Base-by-base conservation (phyloP, 2,888 invertebrate genomes). In the Spodoptera littoralis region DNA sequence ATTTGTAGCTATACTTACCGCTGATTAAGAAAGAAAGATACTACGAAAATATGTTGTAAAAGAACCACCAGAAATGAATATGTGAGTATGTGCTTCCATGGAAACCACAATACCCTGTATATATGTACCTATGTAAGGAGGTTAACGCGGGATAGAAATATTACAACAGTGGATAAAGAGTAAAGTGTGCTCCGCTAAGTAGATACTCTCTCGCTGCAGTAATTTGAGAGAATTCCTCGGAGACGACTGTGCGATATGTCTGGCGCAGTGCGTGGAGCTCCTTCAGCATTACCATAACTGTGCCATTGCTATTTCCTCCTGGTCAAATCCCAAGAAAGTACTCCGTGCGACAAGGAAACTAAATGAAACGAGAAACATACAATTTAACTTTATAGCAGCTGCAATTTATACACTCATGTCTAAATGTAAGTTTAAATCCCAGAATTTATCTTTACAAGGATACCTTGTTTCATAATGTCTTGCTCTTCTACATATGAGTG, bases 141-240 rank as follows among this genome's bases (percentile, higher is more conserved):
- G 61, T 75, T 79, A 62, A 67, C 72, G 64, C 50, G 54, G 62
- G 53, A 68, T 66, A 68, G 68, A 72, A 77, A 80, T 80, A 80
- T 80, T 75, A 77, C 66, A 65, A 59, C 61, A 60, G 64, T 36
- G 61, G 70, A 69, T 80, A 73, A 61, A 69, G 78, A 77, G 78
- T 46, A 70, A 80, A 80, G 69, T 69, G 73, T 65, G 63, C 61
- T 36, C 45, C 55, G 63, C 65, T 80, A 63, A 73, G 70, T 75
- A 68, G 62, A 63, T 72, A 65, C 70, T 61, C 62, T 62, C 73
- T 66, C 60, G 55, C 70, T 79, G 73, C 70, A 73, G 72, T 79
- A 70, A 76, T 79, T 79, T 70, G 63, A 60, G 65, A 53, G 70
- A 67, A 77, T 76, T 77, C 79, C 77, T 77, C 60, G 54, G 79